Conservation (phyloP, 2,797 vertebrate species). For the Channallabes apus region DNA sequence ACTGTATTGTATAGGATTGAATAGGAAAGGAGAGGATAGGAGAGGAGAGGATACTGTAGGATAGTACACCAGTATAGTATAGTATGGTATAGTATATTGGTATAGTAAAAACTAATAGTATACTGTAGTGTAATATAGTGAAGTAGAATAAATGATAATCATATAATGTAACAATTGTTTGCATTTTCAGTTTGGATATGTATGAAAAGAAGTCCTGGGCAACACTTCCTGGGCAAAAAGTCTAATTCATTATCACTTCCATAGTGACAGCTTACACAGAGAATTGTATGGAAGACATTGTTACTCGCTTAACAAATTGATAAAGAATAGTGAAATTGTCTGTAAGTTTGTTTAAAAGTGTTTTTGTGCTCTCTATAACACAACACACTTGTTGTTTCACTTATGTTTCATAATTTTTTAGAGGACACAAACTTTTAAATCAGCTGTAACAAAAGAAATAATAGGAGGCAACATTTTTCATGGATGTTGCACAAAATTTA, state of each 20-base stretch:
- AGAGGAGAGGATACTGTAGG: neutral
- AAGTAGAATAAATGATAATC: too few species aligned
- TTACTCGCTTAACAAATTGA: neutral
- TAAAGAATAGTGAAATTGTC: neutral
- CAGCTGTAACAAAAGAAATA: neutral
- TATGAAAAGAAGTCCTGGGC: neutral
- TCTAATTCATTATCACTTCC: neutral
- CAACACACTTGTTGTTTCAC: neutral
- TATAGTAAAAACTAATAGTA: neutral
- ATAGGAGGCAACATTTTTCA: neutral
- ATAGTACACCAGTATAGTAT: neutral
- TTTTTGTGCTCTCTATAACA: neutral
- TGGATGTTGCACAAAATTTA: neutral
- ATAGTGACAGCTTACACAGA: neutral
- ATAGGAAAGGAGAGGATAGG: neutral
- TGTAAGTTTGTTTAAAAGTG: neutral
- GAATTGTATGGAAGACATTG: neutral
- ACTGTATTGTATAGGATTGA: neutral
- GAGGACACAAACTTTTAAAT: neutral
- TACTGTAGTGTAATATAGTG: neutral
- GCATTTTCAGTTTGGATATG: neutral
- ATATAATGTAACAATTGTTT: too few species aligned
- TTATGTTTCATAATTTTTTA: neutral
- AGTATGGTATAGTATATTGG: neutral
- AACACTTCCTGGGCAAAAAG: neutral